Conservation (phyloP, 2,113 vertebrate genomes). For the Nyctereutes procyonoides region DNA sequence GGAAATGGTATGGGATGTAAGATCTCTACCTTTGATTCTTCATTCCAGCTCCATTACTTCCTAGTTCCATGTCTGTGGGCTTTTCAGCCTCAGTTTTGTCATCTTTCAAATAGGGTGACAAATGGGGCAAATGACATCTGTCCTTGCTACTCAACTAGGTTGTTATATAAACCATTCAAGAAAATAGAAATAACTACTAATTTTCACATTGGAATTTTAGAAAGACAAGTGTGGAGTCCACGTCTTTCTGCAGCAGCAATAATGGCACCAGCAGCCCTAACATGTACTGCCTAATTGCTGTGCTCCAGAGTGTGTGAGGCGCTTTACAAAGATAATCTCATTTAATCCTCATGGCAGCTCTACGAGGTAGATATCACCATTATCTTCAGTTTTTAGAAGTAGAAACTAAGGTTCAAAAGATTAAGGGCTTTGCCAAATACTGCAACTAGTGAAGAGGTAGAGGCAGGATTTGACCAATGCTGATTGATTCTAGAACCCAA, state of each 20-base stretch:
- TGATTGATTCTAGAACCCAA: neutral
- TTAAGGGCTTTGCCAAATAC: neutral
- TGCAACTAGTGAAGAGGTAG: neutral
- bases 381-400: neutral
- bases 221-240: neutral
- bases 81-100: neutral
- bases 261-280: neutral
- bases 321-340: neutral
- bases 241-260: neutral
- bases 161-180: neutral
- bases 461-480: neutral
- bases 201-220: neutral
- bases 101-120: neutral
- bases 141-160: neutral
- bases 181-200: neutral
- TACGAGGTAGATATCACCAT: neutral
- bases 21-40: neutral
- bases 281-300: neutral
- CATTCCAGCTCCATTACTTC: neutral
- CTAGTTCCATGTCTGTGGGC: neutral
- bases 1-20: neutral
- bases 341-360: neutral
- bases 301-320: neutral
- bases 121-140: neutral
- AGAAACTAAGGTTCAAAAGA: slow-evolving; percentile 11